Evolutionary conservation across 2,888 invertebrate genomes (phyloP).

Genomic region (Hartigia nigra): DNA sequence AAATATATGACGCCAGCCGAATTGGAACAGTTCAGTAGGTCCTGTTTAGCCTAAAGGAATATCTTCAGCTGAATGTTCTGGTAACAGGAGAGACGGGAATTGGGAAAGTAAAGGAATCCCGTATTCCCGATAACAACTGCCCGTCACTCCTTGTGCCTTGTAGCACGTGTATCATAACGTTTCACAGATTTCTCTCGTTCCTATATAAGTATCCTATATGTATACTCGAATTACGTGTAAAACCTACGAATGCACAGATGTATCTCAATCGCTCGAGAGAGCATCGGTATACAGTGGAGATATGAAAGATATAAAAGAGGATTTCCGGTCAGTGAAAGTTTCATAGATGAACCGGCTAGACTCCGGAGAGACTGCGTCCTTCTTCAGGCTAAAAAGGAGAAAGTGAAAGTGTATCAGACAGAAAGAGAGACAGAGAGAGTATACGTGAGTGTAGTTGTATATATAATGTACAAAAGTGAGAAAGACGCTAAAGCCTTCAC

Average conservation of each 20-base stretch:
- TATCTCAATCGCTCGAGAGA: not conserved
- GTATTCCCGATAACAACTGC: not conserved
- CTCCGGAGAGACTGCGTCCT: slow-evolving; percentile 54
- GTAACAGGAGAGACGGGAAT: not conserved
- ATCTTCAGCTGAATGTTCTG: not conserved
- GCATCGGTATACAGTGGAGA: not conserved
- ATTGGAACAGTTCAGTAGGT: not conserved
- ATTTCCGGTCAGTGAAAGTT: slow-evolving; percentile 55
- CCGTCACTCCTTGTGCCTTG: not conserved
- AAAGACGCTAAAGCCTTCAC: not conserved
- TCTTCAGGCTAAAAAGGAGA: slow-evolving; percentile 35
- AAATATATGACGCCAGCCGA: not conserved
- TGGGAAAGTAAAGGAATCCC: not conserved
- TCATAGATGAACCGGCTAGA: slow-evolving; percentile 50
- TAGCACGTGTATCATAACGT: not conserved
- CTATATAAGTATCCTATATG: not conserved
- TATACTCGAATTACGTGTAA: not conserved
- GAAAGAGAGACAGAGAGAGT: slow-evolving; percentile 34
- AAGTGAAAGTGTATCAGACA: slow-evolving; percentile 51
- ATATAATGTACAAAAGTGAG: not conserved
- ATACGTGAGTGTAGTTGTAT: not conserved
- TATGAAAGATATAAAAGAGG: slow-evolving; percentile 9
- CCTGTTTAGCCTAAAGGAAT: not conserved
- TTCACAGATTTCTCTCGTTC: not conserved
- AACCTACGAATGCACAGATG: not conserved